A percentile compares a stretch with the other conserved stretches of the same genome.
These are phyloP conservation scores for Cygnus buccinator DNA, from an alignment of 2,113 vertebrate species.

Conservation along the genomic window DNA sequence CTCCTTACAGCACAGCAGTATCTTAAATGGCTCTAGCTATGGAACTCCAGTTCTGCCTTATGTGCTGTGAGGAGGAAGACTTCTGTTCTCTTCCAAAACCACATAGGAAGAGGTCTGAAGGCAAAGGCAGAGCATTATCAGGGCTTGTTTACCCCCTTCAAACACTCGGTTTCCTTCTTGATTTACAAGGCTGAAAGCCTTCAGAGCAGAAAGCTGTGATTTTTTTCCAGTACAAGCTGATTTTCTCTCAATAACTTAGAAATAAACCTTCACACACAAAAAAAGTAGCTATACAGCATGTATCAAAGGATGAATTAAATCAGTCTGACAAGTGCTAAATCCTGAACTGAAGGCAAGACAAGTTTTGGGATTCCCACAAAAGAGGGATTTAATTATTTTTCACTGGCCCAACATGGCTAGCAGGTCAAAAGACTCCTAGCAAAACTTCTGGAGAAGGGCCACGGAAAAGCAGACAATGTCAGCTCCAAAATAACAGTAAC, in stretches of 20 bases:
- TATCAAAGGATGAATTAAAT: not conserved
- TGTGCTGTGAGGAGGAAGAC: accelerated
- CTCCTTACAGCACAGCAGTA: not conserved
- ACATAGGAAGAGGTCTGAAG: not conserved
- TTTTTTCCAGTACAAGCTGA: not conserved
- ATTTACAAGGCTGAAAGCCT: not conserved
- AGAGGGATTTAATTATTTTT: not conserved
- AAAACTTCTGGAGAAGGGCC: not conserved
- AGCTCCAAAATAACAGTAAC: not conserved
- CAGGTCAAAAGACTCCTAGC: not conserved
- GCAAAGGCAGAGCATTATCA: not conserved
- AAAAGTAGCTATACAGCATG: not conserved
- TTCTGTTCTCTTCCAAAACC: not conserved
- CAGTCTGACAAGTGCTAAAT: not conserved
- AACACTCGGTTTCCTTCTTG: not conserved
- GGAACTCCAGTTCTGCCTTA: not conserved
- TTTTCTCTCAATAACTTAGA: not conserved
- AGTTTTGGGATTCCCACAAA: not conserved
- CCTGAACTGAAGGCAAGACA: not conserved
- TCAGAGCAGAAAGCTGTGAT: not conserved
- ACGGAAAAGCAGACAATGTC: not conserved
- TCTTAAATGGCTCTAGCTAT: not conserved
- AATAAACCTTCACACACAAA: not conserved
- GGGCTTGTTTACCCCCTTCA: not conserved
- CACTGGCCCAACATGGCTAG: not conserved